Evolutionary conservation across 2,797 vertebrate species (phyloP).

Genomic region (Aulostomus chinensis): DNA sequence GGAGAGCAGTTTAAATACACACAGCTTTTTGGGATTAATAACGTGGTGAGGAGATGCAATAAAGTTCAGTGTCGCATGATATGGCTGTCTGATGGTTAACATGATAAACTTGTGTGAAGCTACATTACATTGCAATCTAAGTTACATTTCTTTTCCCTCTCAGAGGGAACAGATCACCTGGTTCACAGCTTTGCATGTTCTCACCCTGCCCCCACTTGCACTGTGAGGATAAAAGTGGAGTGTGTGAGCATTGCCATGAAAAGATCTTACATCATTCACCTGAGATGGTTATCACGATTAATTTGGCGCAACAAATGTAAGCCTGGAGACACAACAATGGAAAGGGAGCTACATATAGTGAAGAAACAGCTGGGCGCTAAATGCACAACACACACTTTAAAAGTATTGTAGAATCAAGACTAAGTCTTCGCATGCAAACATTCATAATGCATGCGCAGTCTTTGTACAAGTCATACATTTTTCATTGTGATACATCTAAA

Average conservation of each 20-base stretch:
- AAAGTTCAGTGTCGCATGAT: too few species aligned
- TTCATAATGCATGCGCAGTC: constrained; percentile 10
- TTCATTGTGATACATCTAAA: constrained; percentile 17
- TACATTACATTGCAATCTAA: too few species aligned
- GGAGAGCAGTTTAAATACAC: not conserved
- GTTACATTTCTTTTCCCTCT: too few species aligned
- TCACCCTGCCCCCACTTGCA: not conserved
- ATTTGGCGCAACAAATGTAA: not conserved
- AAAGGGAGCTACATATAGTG: constrained; percentile 1
- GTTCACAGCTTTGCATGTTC: not conserved
- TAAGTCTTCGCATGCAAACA: constrained; percentile 2
- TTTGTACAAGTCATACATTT: constrained; percentile 24
- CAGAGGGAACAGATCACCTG: too few species aligned
- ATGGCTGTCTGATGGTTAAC: too few species aligned
- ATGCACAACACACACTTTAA: not conserved
- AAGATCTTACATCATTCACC: constrained; percentile 13
- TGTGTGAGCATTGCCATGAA: not conserved
- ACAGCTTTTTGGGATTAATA: too few species aligned
- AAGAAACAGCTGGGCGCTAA: constrained; percentile 2
- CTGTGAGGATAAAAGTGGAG: not conserved
- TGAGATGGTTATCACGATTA: constrained; percentile 5
- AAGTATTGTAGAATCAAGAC: not conserved
- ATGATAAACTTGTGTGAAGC: too few species aligned
- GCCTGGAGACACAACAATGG: not conserved
- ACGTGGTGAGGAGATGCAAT: too few species aligned